A percentile compares a stretch with the other conserved stretches of the same genome.
phyloP scores from a whole-genome alignment of 1,140 invertebrate genomes.

The Eumaeus atala region DNA sequence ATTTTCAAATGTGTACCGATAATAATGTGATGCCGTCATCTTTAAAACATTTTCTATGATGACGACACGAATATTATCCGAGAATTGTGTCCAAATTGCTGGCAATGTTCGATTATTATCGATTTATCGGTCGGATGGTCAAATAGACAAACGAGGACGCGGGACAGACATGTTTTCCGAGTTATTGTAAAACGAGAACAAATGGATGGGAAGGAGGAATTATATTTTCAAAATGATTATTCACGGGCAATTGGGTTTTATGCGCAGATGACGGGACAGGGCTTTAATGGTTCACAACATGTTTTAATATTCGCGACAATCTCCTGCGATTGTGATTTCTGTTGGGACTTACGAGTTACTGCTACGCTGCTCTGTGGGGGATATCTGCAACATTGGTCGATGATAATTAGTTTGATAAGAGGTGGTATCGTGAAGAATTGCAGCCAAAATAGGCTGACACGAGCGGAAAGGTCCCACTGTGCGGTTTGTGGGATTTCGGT shows the following conservation, averaged over 20 bases:
- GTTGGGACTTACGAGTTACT: too few relatives aligned
- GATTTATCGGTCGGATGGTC: conserved; percentile 31
- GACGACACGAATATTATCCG: conserved; percentile 10
- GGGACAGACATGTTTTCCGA: conserved; percentile 25
- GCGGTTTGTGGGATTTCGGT: too few relatives aligned
- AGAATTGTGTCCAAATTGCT: conserved; percentile 18
- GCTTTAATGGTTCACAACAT: neutral
- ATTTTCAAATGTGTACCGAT: neutral
- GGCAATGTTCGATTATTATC: conserved; percentile 33
- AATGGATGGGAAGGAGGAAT: conserved; percentile 37
- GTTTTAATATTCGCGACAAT: too few relatives aligned
- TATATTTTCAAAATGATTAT: conserved; percentile 48
- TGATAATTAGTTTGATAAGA: too few relatives aligned
- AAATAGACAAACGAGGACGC: conserved; percentile 33
- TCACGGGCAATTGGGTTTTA: conserved; percentile 29
- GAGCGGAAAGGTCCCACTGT: too few relatives aligned
- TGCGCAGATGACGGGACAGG: conserved; percentile 11
- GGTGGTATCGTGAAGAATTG: too few relatives aligned
- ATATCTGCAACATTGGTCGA: too few relatives aligned
- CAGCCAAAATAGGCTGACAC: too few relatives aligned
- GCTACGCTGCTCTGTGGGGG: too few relatives aligned
- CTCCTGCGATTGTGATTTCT: too few relatives aligned
- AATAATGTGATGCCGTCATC: neutral
- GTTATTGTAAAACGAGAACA: conserved; percentile 28
- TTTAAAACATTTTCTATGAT: neutral